phyloP scores from a whole-genome alignment of 2,797 vertebrate species.

The Ctenochaetus hawaiiensis region DNA sequence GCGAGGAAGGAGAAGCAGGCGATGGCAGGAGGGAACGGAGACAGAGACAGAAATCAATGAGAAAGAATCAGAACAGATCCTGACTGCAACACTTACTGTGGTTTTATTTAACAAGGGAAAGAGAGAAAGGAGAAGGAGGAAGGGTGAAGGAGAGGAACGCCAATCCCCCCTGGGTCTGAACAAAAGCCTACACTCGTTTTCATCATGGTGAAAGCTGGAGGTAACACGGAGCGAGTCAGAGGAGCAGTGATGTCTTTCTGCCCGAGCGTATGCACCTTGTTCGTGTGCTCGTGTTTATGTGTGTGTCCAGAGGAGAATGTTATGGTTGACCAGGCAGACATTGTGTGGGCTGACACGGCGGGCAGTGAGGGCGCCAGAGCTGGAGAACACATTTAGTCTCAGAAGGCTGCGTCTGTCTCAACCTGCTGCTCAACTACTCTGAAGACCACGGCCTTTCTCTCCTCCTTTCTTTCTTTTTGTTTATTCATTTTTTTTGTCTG shows the following conservation, averaged over 20 bases:
- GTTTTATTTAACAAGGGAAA: slow-evolving; percentile 31
- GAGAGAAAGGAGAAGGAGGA: not conserved
- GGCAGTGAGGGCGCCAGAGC: slow-evolving; percentile 52
- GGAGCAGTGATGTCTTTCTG: slow-evolving; percentile 37
- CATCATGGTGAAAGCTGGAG: slow-evolving; percentile 57
- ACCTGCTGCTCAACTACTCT: slow-evolving; percentile 61
- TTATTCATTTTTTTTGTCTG: too few relatives aligned
- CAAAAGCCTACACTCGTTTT: slow-evolving; percentile 56
- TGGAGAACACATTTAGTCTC: slow-evolving; percentile 73
- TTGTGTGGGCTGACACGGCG: slow-evolving; percentile 65
- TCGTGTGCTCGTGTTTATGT: slow-evolving; percentile 19
- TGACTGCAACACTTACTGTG: slow-evolving; percentile 11
- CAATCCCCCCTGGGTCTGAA: slow-evolving; percentile 32
- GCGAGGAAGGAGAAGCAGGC: slow-evolving; percentile 5
- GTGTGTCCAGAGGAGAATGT: slow-evolving; percentile 53
- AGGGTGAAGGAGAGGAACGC: slow-evolving; percentile 16
- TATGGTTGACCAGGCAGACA: slow-evolving; percentile 66
- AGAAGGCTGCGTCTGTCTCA: slow-evolving; percentile 70
- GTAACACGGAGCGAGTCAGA: slow-evolving; percentile 56
- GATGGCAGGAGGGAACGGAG: not conserved
- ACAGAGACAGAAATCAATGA: slow-evolving; percentile 23
- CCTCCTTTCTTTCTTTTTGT: not conserved
- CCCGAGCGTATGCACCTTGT: slow-evolving; percentile 27
- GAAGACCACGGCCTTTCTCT: slow-evolving; percentile 52
- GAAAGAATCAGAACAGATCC: slow-evolving; percentile 29